Evolutionary conservation across 2,888 invertebrate species (phyloP).

Genomic region (Neelides folsomi): DNA sequence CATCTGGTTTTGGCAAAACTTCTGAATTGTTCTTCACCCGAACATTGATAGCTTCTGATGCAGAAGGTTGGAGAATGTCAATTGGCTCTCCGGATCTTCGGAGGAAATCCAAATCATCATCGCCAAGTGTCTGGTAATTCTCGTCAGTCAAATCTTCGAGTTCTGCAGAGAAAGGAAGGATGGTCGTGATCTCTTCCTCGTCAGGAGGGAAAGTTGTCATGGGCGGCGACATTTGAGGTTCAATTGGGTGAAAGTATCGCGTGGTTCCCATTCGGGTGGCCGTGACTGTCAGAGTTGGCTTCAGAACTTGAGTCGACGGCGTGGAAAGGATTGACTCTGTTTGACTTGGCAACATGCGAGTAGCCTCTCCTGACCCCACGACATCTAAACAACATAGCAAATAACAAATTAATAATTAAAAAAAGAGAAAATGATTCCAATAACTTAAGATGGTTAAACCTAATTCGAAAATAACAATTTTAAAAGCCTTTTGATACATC

Average conservation of each 20-base stretch:
- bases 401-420: no score
- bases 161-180: no score
- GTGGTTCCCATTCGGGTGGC: conserved; percentile 18
- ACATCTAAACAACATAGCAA: no score
- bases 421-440: no score
- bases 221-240: neutral
- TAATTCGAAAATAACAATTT: no score
- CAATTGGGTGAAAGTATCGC: conserved; percentile 12
- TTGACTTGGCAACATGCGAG: conserved; percentile 1
- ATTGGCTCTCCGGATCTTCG: neutral
- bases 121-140: no score
- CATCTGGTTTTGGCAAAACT: conserved; percentile 25
- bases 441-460: no score
- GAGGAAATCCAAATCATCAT: neutral
- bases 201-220: neutral
- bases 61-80: neutral
- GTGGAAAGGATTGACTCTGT: conserved; percentile 18
- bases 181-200: neutral
- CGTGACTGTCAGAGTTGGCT: conserved; percentile 24
- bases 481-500: no score
- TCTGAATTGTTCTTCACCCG: conserved; percentile 8
- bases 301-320: neutral
- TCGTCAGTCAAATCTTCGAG: no score
- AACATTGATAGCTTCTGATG: neutral
- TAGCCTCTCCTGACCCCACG: no score